Evolutionary conservation across 1,140 invertebrate genomes (phyloP).

Genomic region (Muscidifurax raptorellus): DNA sequence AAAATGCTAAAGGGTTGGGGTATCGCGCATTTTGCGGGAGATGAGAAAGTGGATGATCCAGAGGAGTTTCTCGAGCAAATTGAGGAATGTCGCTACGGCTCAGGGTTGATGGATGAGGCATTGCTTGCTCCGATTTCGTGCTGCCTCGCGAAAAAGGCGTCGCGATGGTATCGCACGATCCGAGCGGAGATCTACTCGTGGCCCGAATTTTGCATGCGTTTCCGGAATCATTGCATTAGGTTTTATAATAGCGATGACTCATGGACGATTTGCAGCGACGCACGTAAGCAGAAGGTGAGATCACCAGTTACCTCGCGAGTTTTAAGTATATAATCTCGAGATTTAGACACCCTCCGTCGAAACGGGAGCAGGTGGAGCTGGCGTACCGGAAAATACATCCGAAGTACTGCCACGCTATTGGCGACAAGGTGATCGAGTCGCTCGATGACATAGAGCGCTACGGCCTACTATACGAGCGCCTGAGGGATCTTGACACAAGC

Average conservation of each 20-base stretch:
- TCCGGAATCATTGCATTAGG: too few species aligned
- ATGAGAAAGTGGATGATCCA: neutral
- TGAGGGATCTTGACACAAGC: neutral
- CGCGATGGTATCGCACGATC: too few species aligned
- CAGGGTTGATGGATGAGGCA: neutral
- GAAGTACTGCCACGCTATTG: neutral
- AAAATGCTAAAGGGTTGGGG: neutral
- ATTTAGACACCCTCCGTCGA: neutral
- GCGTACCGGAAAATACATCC: neutral
- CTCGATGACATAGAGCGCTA: neutral
- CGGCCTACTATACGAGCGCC: neutral
- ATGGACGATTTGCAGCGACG: neutral
- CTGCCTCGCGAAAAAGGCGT: too few species aligned
- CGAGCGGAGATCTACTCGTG: too few species aligned
- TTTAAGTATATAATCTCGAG: neutral
- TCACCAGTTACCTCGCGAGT: neutral
- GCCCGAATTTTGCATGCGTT: too few species aligned
- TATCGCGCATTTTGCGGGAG: neutral
- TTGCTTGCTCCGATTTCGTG: neutral
- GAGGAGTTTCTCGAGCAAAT: neutral
- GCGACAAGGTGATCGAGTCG: neutral
- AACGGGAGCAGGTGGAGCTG: neutral
- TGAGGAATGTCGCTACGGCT: neutral
- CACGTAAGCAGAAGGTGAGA: neutral
- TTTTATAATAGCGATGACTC: neutral